Evolutionary conservation across 1,140 invertebrate genomes (phyloP).

Genomic region (Drosophila parabipectinata): DNA sequence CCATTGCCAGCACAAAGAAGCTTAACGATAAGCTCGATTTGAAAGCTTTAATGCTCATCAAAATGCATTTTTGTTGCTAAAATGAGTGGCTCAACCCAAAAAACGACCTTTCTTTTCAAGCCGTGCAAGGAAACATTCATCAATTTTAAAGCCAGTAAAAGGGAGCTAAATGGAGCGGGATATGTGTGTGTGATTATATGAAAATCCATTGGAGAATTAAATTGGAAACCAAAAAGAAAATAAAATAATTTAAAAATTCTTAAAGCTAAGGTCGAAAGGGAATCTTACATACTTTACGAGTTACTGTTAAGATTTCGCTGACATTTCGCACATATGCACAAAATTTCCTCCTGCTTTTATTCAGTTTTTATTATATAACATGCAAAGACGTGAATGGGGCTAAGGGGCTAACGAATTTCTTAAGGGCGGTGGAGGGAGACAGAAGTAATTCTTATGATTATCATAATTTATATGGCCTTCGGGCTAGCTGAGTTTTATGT

Average conservation of each 20-base stretch:
- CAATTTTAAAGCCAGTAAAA: constrained; percentile 67
- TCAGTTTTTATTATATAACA: constrained; percentile 60
- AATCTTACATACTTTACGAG: constrained; percentile 57
- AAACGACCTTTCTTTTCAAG: constrained; percentile 71
- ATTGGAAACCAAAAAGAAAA: constrained; percentile 38
- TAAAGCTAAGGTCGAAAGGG: constrained; percentile 60
- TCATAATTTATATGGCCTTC: constrained; percentile 82
- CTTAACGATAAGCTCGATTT: constrained; percentile 64
- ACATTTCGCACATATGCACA: constrained; percentile 51
- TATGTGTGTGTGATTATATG: background rate
- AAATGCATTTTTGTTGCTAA: constrained; percentile 62
- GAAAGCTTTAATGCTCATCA: constrained; percentile 61
- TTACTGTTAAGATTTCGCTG: constrained; percentile 43
- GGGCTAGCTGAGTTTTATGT: constrained; percentile 49
- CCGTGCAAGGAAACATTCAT: constrained; percentile 56
- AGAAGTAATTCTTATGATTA: constrained; percentile 81
- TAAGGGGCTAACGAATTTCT: constrained; percentile 43
- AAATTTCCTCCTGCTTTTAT: constrained; percentile 15
- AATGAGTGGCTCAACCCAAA: constrained; percentile 25
- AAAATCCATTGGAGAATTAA: constrained; percentile 45
- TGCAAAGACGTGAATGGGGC: constrained; percentile 40
- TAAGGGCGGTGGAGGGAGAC: constrained; percentile 37
- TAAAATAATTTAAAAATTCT: constrained; percentile 28
- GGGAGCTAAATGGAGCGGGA: constrained; percentile 11
- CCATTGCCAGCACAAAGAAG: constrained; percentile 47